Percentiles rank a stretch among this genome's conserved stretches.
phyloP scores from a whole-genome alignment of 1,140 invertebrate species.

The Sitodiplosis mosellana region DNA sequence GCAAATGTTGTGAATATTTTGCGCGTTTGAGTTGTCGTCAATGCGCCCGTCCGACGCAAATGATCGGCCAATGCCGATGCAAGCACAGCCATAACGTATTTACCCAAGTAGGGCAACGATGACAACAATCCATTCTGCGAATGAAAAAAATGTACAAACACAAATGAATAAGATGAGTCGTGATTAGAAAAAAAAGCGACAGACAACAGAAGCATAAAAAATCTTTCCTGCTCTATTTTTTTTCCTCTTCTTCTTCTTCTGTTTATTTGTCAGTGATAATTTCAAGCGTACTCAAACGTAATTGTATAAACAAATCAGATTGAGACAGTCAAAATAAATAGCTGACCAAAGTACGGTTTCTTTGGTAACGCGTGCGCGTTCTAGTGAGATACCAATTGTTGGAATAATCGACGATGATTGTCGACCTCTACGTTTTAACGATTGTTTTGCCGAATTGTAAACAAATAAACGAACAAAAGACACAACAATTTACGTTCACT shows the following conservation, averaged over 20 bases:
- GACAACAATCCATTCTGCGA: slow-evolving; percentile 70
- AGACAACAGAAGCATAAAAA: neutral
- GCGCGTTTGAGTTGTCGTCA: slow-evolving; percentile 48
- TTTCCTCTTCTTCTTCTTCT: no score
- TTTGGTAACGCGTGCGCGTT: no score
- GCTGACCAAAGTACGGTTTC: no score
- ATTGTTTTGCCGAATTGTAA: no score
- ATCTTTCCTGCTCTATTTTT: no score
- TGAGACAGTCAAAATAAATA: no score
- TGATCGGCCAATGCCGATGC: slow-evolving; percentile 51
- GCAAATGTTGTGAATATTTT: slow-evolving; percentile 49
- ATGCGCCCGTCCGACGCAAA: slow-evolving; percentile 35
- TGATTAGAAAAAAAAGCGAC: neutral
- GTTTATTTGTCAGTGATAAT: no score
- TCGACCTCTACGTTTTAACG: no score
- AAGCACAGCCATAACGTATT: slow-evolving; percentile 55
- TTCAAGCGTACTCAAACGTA: no score
- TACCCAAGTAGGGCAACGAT: slow-evolving; percentile 71
- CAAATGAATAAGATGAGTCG: slow-evolving; percentile 1
- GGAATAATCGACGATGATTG: no score
- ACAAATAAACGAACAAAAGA: neutral
- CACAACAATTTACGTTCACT: slow-evolving; percentile 12
- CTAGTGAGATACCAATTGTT: no score
- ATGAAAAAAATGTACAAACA: slow-evolving; percentile 3
- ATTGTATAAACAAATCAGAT: no score